Evolutionary conservation across 2,888 invertebrate genomes (phyloP).

Genomic region (Melangyna quadrimaculata): DNA sequence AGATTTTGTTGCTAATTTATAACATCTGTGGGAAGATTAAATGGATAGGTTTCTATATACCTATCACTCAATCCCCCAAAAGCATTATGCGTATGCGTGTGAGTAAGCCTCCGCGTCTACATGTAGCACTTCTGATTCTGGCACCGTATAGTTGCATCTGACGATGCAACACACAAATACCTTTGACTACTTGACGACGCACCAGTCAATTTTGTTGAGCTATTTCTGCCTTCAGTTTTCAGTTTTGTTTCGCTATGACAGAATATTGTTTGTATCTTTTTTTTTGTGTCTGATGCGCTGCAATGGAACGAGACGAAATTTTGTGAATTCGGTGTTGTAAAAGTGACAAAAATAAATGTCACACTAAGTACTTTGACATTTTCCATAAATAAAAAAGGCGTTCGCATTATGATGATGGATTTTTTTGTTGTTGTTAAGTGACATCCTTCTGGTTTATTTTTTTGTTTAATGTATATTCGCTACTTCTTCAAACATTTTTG

Average conservation of each 20-base stretch:
- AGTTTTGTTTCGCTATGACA: conserved; percentile 11
- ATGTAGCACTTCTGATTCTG: neutral
- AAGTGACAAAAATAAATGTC: conserved; percentile 73
- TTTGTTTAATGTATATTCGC: neutral
- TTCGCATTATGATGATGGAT: conserved; percentile 55
- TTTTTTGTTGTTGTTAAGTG: conserved; percentile 10
- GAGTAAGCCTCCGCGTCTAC: neutral
- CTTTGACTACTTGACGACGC: conserved; percentile 58
- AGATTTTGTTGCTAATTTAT: conserved; percentile 42
- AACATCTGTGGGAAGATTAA: conserved; percentile 19
- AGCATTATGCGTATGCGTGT: neutral
- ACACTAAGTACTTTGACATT: conserved; percentile 72
- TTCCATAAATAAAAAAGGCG: conserved; percentile 71
- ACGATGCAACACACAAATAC: neutral
- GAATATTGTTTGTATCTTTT: conserved; percentile 51
- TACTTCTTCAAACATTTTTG: neutral
- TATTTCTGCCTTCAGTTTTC: conserved; percentile 26
- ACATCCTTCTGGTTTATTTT: neutral
- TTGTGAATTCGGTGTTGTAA: conserved; percentile 61
- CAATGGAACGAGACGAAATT: conserved; percentile 78
- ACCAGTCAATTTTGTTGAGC: conserved; percentile 55
- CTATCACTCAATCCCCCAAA: conserved; percentile 18
- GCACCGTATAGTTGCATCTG: neutral
- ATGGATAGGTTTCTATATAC: neutral
- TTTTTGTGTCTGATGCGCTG: conserved; percentile 76